These are phyloP conservation scores for Hydroisotoma schaefferi DNA, from an alignment of 2,888 invertebrate species.

Conservation along the genomic window DNA sequence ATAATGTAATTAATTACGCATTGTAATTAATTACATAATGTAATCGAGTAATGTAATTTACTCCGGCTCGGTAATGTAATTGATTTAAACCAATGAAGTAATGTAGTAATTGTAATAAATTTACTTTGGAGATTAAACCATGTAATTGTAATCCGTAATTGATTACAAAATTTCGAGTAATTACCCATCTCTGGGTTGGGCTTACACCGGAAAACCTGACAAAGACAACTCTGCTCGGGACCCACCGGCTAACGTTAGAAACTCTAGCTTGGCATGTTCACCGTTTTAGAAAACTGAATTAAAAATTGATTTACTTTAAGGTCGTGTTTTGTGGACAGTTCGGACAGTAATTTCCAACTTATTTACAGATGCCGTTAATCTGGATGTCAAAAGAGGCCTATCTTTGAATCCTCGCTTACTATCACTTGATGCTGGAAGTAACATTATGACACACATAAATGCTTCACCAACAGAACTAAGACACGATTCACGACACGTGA, in stretches of 20 bases:
- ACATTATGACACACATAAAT: background rate
- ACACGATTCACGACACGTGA: background rate
- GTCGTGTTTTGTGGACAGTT: background rate
- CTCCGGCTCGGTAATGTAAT: too few relatives aligned
- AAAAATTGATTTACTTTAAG: background rate
- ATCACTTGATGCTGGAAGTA: background rate
- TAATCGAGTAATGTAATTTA: too few relatives aligned
- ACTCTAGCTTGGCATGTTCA: too few relatives aligned
- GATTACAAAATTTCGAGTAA: too few relatives aligned
- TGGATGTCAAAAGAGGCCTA: background rate
- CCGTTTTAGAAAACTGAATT: too few relatives aligned
- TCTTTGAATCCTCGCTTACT: background rate
- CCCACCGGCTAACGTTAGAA: background rate
- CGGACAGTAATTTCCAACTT: background rate
- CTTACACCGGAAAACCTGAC: background rate
- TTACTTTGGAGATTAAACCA: too few relatives aligned
- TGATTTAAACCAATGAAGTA: too few relatives aligned
- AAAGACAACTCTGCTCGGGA: background rate
- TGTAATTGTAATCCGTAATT: too few relatives aligned
- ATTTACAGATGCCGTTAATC: background rate
- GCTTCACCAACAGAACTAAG: background rate
- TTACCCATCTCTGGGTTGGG: too few relatives aligned
- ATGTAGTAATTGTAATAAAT: too few relatives aligned
- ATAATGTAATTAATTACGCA: too few relatives aligned
- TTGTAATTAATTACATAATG: too few relatives aligned